Evolutionary conservation across 2,113 vertebrate genomes (phyloP).

Genomic region (Nicator chloris): DNA sequence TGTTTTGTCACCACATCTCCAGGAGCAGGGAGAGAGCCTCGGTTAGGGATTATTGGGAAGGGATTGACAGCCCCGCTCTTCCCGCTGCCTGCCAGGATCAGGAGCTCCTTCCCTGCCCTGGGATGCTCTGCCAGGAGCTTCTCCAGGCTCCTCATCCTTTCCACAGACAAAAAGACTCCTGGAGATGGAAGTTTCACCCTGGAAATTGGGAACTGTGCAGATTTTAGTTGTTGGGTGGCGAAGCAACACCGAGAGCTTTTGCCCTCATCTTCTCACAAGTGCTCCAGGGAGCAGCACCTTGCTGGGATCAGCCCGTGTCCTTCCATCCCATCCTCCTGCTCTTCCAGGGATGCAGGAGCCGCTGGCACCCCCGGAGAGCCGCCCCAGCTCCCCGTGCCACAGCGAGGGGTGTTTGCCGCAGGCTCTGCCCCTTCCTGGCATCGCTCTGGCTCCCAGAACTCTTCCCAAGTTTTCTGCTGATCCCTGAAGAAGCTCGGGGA

Average conservation of each 20-base stretch:
- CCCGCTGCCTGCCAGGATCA: accelerated
- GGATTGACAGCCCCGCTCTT: background rate
- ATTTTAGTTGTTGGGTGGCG: background rate
- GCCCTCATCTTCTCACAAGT: accelerated
- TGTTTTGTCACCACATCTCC: background rate
- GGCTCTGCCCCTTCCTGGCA: background rate
- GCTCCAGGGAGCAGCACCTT: background rate
- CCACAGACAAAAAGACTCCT: accelerated
- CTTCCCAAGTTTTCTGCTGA: conserved; percentile 42
- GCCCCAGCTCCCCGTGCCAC: background rate
- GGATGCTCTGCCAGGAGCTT: background rate
- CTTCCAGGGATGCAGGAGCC: background rate
- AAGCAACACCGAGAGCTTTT: accelerated
- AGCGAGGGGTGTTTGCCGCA: background rate
- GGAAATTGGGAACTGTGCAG: accelerated
- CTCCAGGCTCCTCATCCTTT: background rate
- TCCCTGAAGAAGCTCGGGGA: background rate
- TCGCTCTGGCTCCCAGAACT: background rate
- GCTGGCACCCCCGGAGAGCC: background rate
- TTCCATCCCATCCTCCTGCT: background rate
- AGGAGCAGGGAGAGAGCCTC: background rate
- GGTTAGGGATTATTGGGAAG: background rate
- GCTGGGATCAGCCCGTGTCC: background rate
- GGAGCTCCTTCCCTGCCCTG: background rate
- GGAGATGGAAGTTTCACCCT: background rate